Base-by-base conservation (phyloP, 2,797 vertebrate genomes). In the Garrulus glandarius region DNA sequence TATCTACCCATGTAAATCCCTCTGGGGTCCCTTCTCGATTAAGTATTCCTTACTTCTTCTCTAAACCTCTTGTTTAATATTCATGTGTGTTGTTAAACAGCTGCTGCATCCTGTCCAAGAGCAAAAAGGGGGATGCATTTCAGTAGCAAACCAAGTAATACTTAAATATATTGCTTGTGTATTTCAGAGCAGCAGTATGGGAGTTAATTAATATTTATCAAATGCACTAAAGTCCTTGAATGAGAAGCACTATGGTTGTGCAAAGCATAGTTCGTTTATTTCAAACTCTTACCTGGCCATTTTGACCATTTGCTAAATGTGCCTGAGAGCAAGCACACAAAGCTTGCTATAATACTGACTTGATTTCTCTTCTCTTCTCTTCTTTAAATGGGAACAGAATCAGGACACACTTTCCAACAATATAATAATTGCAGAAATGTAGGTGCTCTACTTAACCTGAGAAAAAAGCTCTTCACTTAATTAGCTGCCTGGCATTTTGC, bases 21-120 rank as follows among this genome's bases (percentile, higher is more conserved):
- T 80, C 59, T 76, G 57, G 43, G 53, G 12, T 84, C 74, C 93
- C 50, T 87, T 89, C 79, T 84, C 55, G 55, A 88, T 95, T 85
- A 93, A 86, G 23, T 81, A 65, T 93, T 92, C 91, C 57, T 85
- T 91, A 49, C 29, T 93, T 67, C 55, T 86, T 86, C 79, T 91
- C 50, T 75, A 55, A 71, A 91, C 50, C 26, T 53, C 71, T 83
- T 75, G 34, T 88, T 97, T 94, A 96, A 86, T 96, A 91, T 95
- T 95, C 70, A 92, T 49, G 29, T 59, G 34, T 86, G 47, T 63
- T 85, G 46, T 92, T 92, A 69, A 88, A 78, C 57, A 93, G 55
- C 63, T 91, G 65, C 84, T 72, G 44, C 72, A 64, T 89, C 61
- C 39, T 53, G 15, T 69, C 89, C 47, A 63, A 86, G 47, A 75